Conservation (phyloP, 2,113 vertebrate species). For the Pipra filicauda region DNA sequence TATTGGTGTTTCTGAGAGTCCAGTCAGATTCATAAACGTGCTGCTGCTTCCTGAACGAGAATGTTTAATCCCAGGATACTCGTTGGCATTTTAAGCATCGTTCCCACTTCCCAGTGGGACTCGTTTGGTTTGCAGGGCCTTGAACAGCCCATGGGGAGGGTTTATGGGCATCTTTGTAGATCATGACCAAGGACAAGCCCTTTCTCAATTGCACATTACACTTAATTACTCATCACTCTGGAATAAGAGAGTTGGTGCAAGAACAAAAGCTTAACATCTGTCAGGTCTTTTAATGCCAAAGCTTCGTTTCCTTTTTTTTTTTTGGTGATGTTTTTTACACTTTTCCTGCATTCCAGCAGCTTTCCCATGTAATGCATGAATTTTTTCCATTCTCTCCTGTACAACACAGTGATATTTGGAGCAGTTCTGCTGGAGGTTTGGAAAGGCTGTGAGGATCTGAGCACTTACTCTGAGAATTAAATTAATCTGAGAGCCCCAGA, state of each 20-base stretch:
- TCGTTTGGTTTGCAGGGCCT: neutral
- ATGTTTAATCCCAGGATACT: neutral
- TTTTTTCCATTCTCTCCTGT: neutral
- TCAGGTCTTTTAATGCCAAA: neutral
- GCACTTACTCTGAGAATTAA: neutral
- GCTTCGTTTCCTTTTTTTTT: neutral
- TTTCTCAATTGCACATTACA: neutral
- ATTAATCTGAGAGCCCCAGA: neutral
- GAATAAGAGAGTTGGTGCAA: neutral
- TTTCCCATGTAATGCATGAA: neutral
- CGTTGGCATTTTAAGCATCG: fast-evolving
- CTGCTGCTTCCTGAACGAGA: neutral
- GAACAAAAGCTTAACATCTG: neutral
- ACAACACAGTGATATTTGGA: neutral
- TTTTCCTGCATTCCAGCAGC: neutral
- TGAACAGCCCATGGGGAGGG: neutral
- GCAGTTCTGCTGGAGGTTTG: neutral
- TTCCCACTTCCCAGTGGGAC: neutral
- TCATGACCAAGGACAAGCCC: neutral
- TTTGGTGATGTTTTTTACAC: neutral
- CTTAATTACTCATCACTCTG: neutral
- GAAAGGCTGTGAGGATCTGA: neutral
- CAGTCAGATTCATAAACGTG: neutral
- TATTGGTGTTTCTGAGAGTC: neutral
- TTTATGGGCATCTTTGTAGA: neutral